Conservation (phyloP, 2,113 vertebrate genomes). For the Coreoperca whiteheadi region DNA sequence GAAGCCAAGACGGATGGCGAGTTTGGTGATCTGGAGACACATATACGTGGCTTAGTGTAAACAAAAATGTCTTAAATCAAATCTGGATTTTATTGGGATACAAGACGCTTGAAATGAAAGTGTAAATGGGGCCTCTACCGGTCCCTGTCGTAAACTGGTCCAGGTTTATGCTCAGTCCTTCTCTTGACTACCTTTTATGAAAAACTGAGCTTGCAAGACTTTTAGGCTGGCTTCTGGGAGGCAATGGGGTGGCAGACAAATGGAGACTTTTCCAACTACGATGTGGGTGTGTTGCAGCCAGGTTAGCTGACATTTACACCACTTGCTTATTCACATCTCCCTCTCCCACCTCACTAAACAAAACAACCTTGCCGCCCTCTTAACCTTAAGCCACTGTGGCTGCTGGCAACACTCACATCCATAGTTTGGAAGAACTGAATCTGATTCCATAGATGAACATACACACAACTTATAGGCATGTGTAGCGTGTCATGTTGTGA, state of each 20-base stretch:
- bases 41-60: not conserved
- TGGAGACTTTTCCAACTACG: slow-evolving; percentile 40
- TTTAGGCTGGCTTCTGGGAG: slow-evolving; percentile 50
- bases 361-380: not conserved
- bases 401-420: slow-evolving; percentile 56
- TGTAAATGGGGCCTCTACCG: not conserved
- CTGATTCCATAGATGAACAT: slow-evolving; percentile 46
- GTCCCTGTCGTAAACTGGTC: not conserved
- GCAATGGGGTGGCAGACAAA: slow-evolving; percentile 22
- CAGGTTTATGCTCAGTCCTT: not conserved
- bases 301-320: slow-evolving; percentile 36
- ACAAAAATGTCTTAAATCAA: not conserved
- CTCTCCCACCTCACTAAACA: not conserved
- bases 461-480: slow-evolving; percentile 50
- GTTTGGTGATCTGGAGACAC: not conserved
- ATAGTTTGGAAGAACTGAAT: slow-evolving; percentile 40
- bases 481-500: slow-evolving; percentile 44
- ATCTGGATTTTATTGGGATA: not conserved
- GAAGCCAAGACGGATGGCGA: not conserved
- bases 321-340: not conserved
- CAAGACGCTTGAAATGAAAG: not conserved
- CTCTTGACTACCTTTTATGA: not conserved
- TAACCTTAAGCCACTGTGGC: slow-evolving; percentile 31
- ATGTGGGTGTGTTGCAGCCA: slow-evolving; percentile 64
- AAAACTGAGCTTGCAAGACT: not conserved